A percentile compares a stretch with the other conserved stretches of the same genome.
Conservation (phyloP, 1,140 invertebrate species). For the Anastatus disparis region DNA sequence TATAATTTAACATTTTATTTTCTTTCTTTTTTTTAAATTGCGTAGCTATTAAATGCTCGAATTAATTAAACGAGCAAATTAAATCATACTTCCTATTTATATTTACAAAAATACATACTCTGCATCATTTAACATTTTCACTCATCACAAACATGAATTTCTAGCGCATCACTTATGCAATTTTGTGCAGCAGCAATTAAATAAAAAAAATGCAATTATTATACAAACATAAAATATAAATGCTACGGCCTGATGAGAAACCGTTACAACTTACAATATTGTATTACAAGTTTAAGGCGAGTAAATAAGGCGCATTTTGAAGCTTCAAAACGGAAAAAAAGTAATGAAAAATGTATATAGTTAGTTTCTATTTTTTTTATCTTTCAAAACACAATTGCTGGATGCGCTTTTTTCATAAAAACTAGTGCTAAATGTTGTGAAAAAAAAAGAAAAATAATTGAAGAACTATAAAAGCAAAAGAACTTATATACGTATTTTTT, state of each 20-base stretch:
- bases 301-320: constrained; percentile 6
- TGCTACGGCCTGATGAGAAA: constrained; percentile 14
- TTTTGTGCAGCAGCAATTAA: constrained; percentile 34
- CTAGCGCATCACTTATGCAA: constrained; percentile 28
- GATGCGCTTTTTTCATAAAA: neutral
- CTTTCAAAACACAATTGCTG: neutral
- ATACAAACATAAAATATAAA: constrained; percentile 36
- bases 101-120: constrained; percentile 43
- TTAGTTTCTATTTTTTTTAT: constrained; percentile 4
- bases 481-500: constrained; percentile 20
- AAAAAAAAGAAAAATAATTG: constrained; percentile 20
- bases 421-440: neutral
- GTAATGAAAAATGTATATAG: neutral
- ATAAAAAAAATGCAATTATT: constrained; percentile 39
- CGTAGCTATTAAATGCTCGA: constrained; percentile 32
- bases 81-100: constrained; percentile 32
- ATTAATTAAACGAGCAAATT: constrained; percentile 27
- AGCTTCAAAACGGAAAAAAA: constrained; percentile 13
- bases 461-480: constrained; percentile 14
- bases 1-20: constrained; percentile 34
- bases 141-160: constrained; percentile 34
- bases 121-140: constrained; percentile 37
- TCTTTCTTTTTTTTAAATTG: constrained; percentile 22
- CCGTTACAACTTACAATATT: constrained; percentile 25
- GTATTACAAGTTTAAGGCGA: too few relatives aligned